These are phyloP conservation scores for Columbina picui DNA, from an alignment of 2,113 vertebrate species.

Conservation along the genomic window DNA sequence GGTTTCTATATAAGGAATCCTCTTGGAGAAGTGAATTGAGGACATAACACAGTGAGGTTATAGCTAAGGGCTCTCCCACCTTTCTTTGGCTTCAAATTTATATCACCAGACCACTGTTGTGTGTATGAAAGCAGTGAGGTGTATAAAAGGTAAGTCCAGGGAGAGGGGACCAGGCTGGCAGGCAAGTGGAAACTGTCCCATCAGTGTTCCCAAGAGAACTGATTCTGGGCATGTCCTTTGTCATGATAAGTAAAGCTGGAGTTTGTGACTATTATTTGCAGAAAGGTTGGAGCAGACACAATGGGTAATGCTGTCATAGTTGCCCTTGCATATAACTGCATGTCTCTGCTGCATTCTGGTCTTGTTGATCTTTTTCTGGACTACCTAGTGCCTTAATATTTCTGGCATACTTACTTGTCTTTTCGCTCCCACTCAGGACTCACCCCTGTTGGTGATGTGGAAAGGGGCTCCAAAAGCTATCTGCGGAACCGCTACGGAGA, in stretches of 20 bases:
- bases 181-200: neutral
- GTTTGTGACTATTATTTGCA: neutral
- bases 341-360: neutral
- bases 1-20: neutral
- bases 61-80: neutral
- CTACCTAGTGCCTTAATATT: neutral
- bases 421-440: slow-evolving; percentile 76
- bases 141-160: neutral
- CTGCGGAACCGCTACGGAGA: slow-evolving; percentile 87
- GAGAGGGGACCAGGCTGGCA: neutral
- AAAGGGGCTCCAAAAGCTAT: slow-evolving; percentile 87
- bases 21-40: neutral
- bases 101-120: neutral
- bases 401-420: neutral
- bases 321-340: neutral
- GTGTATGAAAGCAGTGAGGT: neutral
- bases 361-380: neutral
- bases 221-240: neutral
- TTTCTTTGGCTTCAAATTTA: neutral
- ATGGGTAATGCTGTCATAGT: neutral
- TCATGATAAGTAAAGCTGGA: neutral
- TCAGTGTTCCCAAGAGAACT: neutral
- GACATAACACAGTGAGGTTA: neutral
- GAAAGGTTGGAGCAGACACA: neutral
- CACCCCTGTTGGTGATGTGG: slow-evolving; percentile 87